These are phyloP conservation scores for Gephyroberyx darwinii DNA, from an alignment of 2,797 vertebrate species.

Conservation along the genomic window DNA sequence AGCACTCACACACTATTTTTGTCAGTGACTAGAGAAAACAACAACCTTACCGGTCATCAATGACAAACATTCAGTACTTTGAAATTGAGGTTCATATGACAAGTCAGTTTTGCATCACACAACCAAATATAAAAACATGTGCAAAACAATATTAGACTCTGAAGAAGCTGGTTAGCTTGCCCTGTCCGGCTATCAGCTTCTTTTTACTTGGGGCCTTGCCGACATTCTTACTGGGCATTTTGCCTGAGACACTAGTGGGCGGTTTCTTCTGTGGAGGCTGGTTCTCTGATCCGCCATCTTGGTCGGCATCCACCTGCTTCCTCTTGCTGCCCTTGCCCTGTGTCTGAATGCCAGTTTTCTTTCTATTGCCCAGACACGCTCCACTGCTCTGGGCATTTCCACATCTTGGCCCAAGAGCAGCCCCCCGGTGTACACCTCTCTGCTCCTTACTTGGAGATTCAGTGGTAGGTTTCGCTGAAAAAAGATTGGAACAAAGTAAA, in stretches of 20 bases:
- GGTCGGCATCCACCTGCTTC: constrained; percentile 84
- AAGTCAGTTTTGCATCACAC: neutral
- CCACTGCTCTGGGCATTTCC: constrained; percentile 80
- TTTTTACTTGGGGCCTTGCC: constrained; percentile 77
- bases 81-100: too few species aligned
- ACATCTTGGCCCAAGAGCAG: constrained; percentile 74
- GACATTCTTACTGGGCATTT: constrained; percentile 69
- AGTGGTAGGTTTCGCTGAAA: constrained; percentile 59
- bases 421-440: constrained; percentile 60
- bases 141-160: constrained; percentile 74
- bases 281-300: constrained; percentile 79
- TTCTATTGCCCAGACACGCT: constrained; percentile 62
- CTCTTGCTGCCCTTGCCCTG: constrained; percentile 83
- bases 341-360: constrained; percentile 71
- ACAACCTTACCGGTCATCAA: neutral
- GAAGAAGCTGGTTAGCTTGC: constrained; percentile 91
- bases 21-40: constrained; percentile 11
- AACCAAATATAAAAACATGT: neutral
- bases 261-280: constrained; percentile 82
- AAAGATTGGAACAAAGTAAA: constrained; percentile 63
- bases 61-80: neutral
- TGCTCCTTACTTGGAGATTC: constrained; percentile 46
- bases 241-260: constrained; percentile 62
- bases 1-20: neutral
- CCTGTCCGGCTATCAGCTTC: constrained; percentile 89